Evolutionary conservation across 2,797 vertebrate genomes (phyloP), one percentile per base, ranked within the genome.

Genomic region (Trachurus trachurus): DNA sequence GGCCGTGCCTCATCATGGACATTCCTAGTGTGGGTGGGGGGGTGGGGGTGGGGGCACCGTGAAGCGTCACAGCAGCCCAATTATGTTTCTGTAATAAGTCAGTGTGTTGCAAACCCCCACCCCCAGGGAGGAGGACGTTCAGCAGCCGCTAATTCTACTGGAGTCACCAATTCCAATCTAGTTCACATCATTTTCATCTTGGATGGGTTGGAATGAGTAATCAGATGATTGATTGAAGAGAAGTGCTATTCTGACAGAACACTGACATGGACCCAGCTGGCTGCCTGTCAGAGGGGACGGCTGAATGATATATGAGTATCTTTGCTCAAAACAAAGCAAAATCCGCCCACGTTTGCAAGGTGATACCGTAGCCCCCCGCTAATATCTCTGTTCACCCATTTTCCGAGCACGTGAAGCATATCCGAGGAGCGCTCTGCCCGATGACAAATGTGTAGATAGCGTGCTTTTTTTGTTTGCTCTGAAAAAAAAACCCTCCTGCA

Each of bases 211-310:
- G 76, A 78, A 83, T 70, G 53, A 75, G 76, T 92, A 92, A 94
- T 92, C 71, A 85, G 87, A 90, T 94, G 92, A 94, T 91, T 93
- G 93, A 94, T 94, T 81, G 91, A 89, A 83, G 89, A 83, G 87
- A 53, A 78, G 21, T 67, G 84, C 71, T 53, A 74, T 69, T 86
- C 88, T 92, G 93, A 93, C 92, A 91, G 89, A 81, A 73, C 21
- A 84, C 85, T 93, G 91, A 91, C 89, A 78, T 11, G 76, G 88
- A 91, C 91, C 82, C 93, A 93, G 92, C 90, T 90, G 93, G 87
- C 84, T 89, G 89, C 82, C 82, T 91, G 87, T 91, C 89, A 90
- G 74, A 63, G 59, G 67, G 75, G 76, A 87, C 39, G 77, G 64
- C 82, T 88, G 85, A 84, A 89, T 92, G 90, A 94, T 93, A 66